These are phyloP conservation scores for Chaetorhynchus papuensis DNA, from an alignment of 2,113 vertebrate species.

Conservation along the genomic window DNA sequence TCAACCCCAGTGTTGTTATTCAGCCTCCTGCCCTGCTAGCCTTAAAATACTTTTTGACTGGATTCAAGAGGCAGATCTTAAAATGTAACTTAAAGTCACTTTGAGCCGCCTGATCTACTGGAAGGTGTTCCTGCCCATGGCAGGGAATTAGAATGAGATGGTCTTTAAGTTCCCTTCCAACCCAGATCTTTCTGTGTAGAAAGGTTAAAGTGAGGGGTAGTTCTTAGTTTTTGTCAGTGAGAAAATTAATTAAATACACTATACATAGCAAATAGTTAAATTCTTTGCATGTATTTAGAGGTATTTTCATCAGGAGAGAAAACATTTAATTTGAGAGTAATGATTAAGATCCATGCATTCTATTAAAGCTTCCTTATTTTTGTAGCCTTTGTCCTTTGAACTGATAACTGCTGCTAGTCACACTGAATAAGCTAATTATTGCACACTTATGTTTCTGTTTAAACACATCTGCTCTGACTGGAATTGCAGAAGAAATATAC, in stretches of 20 bases:
- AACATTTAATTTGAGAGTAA: neutral
- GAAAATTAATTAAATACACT: neutral
- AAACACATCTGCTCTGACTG: slow-evolving; percentile 18
- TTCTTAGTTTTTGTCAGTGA: neutral
- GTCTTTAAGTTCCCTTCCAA: neutral
- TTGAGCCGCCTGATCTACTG: neutral
- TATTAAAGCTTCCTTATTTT: neutral
- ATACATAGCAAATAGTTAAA: neutral
- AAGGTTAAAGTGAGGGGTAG: neutral
- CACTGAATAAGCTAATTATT: slow-evolving; percentile 24
- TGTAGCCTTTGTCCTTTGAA: neutral
- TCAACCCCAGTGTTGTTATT: neutral
- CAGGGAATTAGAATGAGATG: neutral
- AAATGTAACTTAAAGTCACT: neutral
- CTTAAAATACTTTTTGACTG: neutral
- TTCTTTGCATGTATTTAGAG: neutral
- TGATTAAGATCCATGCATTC: neutral
- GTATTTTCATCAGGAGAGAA: neutral
- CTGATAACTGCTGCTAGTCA: slow-evolving; percentile 12
- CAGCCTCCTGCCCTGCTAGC: neutral
- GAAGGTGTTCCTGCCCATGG: neutral
- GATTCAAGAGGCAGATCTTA: neutral
- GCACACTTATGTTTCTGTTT: slow-evolving; percentile 1
- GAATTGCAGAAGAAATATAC: slow-evolving; percentile 8
- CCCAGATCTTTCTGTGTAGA: neutral